Conservation (phyloP, 2,113 vertebrate genomes). For the Saimiri boliviensis region DNA sequence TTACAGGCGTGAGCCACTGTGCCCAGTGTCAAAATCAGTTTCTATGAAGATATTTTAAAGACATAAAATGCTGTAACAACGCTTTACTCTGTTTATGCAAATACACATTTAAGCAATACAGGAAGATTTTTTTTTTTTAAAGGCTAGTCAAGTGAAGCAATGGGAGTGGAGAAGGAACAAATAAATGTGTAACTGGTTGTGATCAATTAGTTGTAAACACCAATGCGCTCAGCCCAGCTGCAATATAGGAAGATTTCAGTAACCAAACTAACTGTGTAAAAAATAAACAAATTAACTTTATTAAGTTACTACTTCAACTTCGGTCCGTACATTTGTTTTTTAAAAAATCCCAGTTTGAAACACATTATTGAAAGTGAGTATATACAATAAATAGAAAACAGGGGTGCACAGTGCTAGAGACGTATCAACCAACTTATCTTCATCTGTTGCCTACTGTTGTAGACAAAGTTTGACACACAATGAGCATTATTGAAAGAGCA, state of each 20-base stretch:
- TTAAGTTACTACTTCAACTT: conserved; percentile 58
- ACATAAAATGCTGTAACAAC: background rate
- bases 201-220: no score
- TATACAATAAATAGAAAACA: conserved; percentile 74
- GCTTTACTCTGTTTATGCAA: background rate
- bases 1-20: no score
- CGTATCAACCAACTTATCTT: background rate
- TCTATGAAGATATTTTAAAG: background rate
- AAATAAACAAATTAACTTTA: conserved; percentile 77
- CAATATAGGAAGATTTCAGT: conserved; percentile 33
- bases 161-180: no score
- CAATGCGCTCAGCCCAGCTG: background rate
- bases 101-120: no score
- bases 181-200: no score
- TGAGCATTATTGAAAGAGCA: conserved; percentile 21
- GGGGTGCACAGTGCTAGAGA: background rate
- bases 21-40: background rate
- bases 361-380: conserved; percentile 67
- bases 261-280: conserved; percentile 64
- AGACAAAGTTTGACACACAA: background rate
- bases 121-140: background rate
- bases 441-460: background rate
- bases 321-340: conserved; percentile 58
- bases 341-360: conserved; percentile 70
- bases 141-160: no score